phyloP scores from a whole-genome alignment of 2,888 invertebrate genomes.

The Acanthosepion lycidas region DNA sequence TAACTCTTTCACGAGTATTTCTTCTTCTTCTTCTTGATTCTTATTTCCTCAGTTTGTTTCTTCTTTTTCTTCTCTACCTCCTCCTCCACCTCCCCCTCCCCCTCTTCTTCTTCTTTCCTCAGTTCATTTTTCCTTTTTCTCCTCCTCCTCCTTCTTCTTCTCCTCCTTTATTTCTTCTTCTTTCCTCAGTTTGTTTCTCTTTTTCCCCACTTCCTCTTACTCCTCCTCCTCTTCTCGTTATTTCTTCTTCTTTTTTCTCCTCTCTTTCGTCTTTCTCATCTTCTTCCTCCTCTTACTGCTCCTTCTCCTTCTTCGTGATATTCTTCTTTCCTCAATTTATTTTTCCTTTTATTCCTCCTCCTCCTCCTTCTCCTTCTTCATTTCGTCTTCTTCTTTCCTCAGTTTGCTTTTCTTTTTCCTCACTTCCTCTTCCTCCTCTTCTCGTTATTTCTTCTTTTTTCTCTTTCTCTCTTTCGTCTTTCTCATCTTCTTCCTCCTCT shows the following conservation, averaged over 20 bases:
- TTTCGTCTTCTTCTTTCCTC: neutral
- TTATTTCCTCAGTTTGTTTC: no score
- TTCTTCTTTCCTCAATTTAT: neutral
- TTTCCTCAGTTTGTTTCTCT: neutral
- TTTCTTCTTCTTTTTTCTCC: neutral
- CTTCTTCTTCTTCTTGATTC: no score
- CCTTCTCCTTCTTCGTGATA: no score
- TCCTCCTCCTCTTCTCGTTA: neutral
- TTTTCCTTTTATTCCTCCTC: no score
- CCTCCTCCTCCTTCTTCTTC: neutral
- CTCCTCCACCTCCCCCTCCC: neutral
- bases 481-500: no score
- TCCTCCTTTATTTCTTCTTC: neutral
- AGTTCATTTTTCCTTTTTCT: neutral
- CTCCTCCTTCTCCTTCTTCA: no score
- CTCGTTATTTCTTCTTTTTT: no score
- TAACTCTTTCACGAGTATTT: no score
- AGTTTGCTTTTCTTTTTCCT: neutral
- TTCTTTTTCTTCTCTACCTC: no score
- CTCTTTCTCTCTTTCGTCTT: no score
- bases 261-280: neutral
- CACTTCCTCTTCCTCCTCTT: no score
- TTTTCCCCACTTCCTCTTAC: neutral
- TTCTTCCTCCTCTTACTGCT: neutral
- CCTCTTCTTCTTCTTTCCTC: neutral